Percentiles rank a stretch among this genome's conserved stretches.
Conservation (phyloP, 2,797 vertebrate genomes). For the Vespertilio murinus region DNA sequence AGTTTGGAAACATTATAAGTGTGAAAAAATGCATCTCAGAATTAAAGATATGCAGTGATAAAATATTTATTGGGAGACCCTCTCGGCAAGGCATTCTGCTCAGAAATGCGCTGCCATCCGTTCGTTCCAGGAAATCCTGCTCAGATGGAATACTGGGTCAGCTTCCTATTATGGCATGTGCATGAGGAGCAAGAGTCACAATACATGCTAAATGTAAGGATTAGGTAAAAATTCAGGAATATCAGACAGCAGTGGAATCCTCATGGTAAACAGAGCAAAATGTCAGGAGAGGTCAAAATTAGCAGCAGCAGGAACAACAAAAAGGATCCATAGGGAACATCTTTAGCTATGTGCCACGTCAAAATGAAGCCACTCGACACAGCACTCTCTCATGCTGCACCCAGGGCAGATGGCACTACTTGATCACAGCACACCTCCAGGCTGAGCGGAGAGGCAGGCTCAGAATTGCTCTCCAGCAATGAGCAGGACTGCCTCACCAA, state of each 20-base stretch:
- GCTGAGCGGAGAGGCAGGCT: not conserved
- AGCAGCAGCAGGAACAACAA: not conserved
- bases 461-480: not conserved
- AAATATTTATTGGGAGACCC: not conserved
- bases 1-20: not conserved
- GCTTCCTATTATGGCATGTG: not conserved
- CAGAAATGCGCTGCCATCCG: not conserved
- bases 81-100: not conserved
- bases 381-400: not conserved
- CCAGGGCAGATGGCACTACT: fast-evolving
- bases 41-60: not conserved
- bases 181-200: not conserved
- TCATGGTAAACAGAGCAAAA: not conserved
- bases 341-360: fast-evolving
- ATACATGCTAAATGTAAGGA: not conserved
- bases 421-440: not conserved
- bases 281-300: not conserved
- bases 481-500: not conserved
- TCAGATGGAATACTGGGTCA: not conserved
- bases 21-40: not conserved
- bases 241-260: not conserved
- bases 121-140: not conserved
- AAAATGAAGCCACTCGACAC: not conserved
- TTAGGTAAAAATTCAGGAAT: not conserved
- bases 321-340: not conserved